Percentiles rank a stretch among this genome's conserved stretches.
Evolutionary conservation across 2,797 vertebrate genomes (phyloP).

Genomic region (Selene dorsalis): DNA sequence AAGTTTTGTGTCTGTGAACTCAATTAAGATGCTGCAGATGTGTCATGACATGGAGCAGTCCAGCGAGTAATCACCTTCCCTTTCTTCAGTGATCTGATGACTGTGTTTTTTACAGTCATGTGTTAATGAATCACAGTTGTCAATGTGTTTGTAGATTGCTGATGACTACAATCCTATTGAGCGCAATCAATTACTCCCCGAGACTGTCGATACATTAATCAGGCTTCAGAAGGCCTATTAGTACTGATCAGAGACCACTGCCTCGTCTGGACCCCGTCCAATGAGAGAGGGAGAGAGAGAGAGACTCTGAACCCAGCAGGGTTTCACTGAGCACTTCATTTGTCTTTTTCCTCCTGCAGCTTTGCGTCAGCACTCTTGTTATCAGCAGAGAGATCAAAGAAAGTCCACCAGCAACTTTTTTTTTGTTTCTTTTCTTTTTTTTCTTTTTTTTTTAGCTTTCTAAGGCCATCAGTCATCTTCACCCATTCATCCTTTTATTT

Average conservation of each 20-base stretch:
- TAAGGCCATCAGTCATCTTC: slow-evolving; percentile 1
- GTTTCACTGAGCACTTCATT: slow-evolving; percentile 46
- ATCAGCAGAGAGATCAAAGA: slow-evolving; percentile 31
- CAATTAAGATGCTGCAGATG: slow-evolving; percentile 15
- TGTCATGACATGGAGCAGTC: slow-evolving; percentile 1
- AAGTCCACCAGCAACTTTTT: neutral
- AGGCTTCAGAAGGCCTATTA: slow-evolving; percentile 58
- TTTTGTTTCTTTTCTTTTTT: neutral
- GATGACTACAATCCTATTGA: slow-evolving; percentile 58
- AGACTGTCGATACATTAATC: slow-evolving; percentile 69
- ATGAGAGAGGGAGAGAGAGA: slow-evolving; percentile 32
- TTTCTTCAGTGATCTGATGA: slow-evolving; percentile 39
- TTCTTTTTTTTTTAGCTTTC: slow-evolving; percentile 13
- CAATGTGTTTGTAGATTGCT: slow-evolving; percentile 53
- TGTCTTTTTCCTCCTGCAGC: slow-evolving; percentile 38
- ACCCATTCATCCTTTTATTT: slow-evolving; percentile 3
- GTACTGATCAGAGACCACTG: slow-evolving; percentile 50
- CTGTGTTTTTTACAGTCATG: slow-evolving; percentile 22
- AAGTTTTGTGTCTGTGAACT: slow-evolving; percentile 24
- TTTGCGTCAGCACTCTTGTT: slow-evolving; percentile 31
- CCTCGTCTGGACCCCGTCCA: slow-evolving; percentile 40
- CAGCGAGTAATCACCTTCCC: slow-evolving; percentile 21
- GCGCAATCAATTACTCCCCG: slow-evolving; percentile 53
- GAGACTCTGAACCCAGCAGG: slow-evolving; percentile 35
- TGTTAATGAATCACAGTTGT: slow-evolving; percentile 55